Conservation (phyloP, 1,140 invertebrate genomes). For the Artemia franciscana region DNA sequence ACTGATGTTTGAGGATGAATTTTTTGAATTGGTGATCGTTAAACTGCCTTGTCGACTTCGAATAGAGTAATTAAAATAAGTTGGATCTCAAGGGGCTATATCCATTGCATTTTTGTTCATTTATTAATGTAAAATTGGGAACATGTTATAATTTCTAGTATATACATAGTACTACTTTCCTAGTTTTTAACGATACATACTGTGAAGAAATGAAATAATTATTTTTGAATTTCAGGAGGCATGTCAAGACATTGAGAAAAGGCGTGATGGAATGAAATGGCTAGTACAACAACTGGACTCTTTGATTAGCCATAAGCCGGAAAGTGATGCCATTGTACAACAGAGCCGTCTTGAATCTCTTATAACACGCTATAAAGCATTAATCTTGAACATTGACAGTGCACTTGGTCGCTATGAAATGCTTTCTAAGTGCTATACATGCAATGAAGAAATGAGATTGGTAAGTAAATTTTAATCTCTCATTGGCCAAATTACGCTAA, state of each 20-base stretch:
- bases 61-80: no score
- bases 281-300: slow-evolving; percentile 68
- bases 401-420: slow-evolving; percentile 76
- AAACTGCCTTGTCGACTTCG: no score
- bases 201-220: neutral
- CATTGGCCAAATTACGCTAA: no score
- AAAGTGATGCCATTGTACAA: slow-evolving; percentile 38
- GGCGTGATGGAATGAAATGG: slow-evolving; percentile 82
- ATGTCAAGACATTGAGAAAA: slow-evolving; percentile 63
- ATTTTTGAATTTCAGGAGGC: slow-evolving; percentile 33
- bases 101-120: no score
- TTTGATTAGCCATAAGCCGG: slow-evolving; percentile 51
- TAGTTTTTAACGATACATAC: neutral
- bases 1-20: neutral
- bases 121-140: no score
- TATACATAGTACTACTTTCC: neutral
- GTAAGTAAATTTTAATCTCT: no score
- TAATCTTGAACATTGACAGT: slow-evolving; percentile 74
- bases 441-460: slow-evolving; percentile 60
- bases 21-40: neutral
- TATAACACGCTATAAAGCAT: slow-evolving; percentile 60
- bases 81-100: no score
- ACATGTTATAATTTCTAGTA: no score
- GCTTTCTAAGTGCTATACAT: slow-evolving; percentile 74
- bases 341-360: slow-evolving; percentile 57